Conservation (phyloP, 2,113 vertebrate genomes). For the Platycercus adscitus region DNA sequence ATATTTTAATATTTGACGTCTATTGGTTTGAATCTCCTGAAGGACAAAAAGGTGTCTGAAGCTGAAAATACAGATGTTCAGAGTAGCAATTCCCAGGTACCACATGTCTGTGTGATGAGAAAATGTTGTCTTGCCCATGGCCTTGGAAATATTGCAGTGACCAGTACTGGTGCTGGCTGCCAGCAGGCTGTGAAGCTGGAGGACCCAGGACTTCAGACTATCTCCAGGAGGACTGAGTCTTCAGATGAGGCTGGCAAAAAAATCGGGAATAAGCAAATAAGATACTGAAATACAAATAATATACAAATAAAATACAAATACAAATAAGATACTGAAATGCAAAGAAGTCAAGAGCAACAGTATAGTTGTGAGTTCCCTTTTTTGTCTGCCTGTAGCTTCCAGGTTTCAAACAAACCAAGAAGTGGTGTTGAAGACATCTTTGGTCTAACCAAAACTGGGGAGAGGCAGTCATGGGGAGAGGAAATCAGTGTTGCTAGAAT, state of each 20-base stretch:
- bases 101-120: accelerated
- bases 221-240: neutral
- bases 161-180: neutral
- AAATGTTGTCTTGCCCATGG: neutral
- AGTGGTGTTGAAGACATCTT: neutral
- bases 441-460: neutral
- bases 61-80: neutral
- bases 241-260: neutral
- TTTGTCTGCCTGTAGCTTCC: neutral
- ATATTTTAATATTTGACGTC: neutral
- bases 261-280: neutral
- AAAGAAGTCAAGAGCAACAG: neutral
- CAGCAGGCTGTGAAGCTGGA: neutral
- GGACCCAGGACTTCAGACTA: neutral
- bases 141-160: neutral
- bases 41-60: neutral
- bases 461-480: neutral
- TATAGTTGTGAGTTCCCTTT: neutral
- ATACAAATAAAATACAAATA: no score
- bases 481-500: neutral
- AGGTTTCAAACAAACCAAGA: neutral
- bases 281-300: neutral
- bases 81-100: neutral
- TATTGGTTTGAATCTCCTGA: neutral
- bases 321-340: neutral